These are phyloP conservation scores for Styela clava DNA, from an alignment of 23 tunicate genomes.

Conservation along the genomic window DNA sequence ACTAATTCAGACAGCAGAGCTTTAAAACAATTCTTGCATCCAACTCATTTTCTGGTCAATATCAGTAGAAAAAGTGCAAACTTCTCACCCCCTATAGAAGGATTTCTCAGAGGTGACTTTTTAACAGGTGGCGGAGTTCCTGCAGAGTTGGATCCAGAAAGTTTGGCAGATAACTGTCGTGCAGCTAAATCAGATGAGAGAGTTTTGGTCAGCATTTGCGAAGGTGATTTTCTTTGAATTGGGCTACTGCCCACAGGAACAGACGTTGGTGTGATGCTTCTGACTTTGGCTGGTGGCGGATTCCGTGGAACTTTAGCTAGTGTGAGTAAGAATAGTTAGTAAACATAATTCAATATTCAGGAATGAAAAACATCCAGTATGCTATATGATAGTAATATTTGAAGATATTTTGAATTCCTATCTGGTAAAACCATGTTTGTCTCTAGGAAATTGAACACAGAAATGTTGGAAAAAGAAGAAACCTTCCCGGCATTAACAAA, in stretches of 20 bases:
- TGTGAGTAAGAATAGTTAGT: background rate
- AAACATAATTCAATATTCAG: background rate
- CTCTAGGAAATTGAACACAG: too few species aligned
- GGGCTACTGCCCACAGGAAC: background rate
- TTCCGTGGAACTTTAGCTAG: background rate
- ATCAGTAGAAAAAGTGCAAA: too few species aligned
- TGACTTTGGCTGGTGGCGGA: background rate
- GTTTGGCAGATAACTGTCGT: background rate
- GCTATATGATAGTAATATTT: too few species aligned
- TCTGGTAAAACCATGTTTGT: too few species aligned
- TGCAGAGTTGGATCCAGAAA: background rate
- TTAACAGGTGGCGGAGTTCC: constrained; percentile 10
- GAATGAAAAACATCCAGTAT: too few species aligned
- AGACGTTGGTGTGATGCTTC: constrained; percentile 28
- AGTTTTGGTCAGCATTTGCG: constrained; percentile 9
- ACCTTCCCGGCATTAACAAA: too few species aligned
- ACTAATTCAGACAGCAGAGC: too few species aligned
- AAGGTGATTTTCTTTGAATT: constrained; percentile 26
- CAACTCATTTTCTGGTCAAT: too few species aligned
- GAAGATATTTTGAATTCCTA: too few species aligned
- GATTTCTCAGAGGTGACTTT: background rate
- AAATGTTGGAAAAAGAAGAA: too few species aligned
- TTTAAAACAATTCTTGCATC: too few species aligned
- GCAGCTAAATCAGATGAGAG: background rate
- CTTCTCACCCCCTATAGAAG: background rate